phyloP scores from a whole-genome alignment of 2,888 invertebrate genomes.

The Xestia ashworthii region DNA sequence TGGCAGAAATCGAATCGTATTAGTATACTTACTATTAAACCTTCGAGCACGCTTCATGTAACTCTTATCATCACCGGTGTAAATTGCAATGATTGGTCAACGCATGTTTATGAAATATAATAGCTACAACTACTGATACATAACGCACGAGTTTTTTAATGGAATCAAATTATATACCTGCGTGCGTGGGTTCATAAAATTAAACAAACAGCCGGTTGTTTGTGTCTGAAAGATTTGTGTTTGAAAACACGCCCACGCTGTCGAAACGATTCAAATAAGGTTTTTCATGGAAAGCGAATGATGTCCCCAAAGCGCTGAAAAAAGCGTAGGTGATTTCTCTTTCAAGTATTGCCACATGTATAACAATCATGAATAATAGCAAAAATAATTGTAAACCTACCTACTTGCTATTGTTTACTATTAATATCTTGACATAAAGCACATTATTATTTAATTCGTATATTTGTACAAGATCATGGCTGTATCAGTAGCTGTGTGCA shows the following conservation, averaged over 20 bases:
- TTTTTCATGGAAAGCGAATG: constrained; percentile 11
- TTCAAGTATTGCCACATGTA: background rate
- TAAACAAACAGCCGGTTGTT: background rate
- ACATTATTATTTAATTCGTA: background rate
- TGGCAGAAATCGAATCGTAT: background rate
- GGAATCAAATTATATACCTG: background rate
- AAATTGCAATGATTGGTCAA: background rate
- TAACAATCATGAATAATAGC: background rate
- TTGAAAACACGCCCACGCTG: background rate
- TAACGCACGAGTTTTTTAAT: background rate
- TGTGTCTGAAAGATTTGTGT: background rate
- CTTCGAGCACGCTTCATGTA: background rate
- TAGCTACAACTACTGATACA: background rate
- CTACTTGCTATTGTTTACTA: background rate
- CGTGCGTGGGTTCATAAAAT: background rate
- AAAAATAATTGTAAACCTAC: background rate
- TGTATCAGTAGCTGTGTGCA: too few relatives aligned
- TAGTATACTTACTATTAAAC: background rate
- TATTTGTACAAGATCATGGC: too few relatives aligned
- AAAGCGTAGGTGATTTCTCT: too few relatives aligned
- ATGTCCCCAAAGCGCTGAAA: background rate
- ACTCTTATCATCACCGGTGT: background rate
- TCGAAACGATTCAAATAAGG: background rate
- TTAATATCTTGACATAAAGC: background rate
- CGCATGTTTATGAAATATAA: background rate